Evolutionary conservation across 2,888 invertebrate species (phyloP), one percentile per base, ranked within the genome.

Genomic region (Oegoconia quadripuncta): DNA sequence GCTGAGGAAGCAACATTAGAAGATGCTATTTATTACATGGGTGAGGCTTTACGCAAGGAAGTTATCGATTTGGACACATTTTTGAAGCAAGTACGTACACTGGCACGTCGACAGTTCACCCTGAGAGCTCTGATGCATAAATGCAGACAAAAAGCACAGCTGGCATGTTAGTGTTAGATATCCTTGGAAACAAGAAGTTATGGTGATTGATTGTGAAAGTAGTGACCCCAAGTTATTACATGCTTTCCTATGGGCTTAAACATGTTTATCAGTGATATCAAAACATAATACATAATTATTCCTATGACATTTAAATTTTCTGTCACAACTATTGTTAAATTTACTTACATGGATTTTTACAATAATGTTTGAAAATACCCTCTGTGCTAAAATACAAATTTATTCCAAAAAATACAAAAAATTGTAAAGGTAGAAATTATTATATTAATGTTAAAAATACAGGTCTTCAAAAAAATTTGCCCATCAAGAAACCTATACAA

Each of bases 1-100:
- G 97, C 97, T 34, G 98, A 99, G 79, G 99, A 99, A 88, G 97
- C 98, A 46, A 98, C 99, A 11, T 91, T 96, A 36, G 99, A 99
- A 88, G 99, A 99, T 89, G 96, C 98, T 44, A 97, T 99, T 68
- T 99, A 99, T 76, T 98, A 97, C 73, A 92, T 99, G 82, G 98
- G 98, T 6, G 97, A 98, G 87, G 98, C 97, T 7, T 80, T 99
- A 44, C 91, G 97, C 48, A 93, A 95, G 57, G 94, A 95, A 45
- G 96, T 97, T 5, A 96, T 99, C 64, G 98, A 98, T 86, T 87
- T 99, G 64, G 98, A 99, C 69, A 94, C 95, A 37, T 99, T 98
- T 87, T 90, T 99, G 59, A 98, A 98, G 84, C 96, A 98, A 89
- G 97, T 99, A 1, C 93, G 99, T 48, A 94, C 96, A 48, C 86